phyloP scores from a whole-genome alignment of 2,888 invertebrate genomes.

The Lottia gigantea region DNA sequence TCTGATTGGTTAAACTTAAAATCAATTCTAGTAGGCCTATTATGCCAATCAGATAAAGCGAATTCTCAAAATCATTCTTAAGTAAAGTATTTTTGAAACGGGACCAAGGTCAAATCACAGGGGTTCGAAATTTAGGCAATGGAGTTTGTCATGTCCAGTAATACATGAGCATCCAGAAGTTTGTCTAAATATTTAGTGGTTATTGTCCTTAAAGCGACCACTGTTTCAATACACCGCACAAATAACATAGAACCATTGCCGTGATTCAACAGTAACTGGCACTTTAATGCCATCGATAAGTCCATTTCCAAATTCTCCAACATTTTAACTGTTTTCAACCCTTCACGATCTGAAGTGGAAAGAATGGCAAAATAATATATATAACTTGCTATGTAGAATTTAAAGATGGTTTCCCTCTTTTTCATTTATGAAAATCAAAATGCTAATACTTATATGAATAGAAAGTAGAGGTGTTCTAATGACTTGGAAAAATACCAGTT shows the following conservation, averaged over 20 bases:
- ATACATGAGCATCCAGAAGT: conserved; percentile 52
- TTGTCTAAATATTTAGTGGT: conserved; percentile 48
- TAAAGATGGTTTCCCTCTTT: too few relatives aligned
- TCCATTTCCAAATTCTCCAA: conserved; percentile 57
- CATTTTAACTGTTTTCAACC: conserved; percentile 34
- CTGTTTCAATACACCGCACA: conserved; percentile 47
- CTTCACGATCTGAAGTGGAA: conserved; percentile 45
- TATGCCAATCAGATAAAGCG: too few relatives aligned
- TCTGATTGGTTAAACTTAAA: too few relatives aligned
- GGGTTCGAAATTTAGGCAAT: too few relatives aligned
- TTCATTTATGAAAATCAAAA: too few relatives aligned
- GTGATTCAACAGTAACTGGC: conserved; percentile 59
- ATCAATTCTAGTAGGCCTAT: too few relatives aligned
- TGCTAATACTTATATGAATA: too few relatives aligned
- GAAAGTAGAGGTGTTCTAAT: too few relatives aligned
- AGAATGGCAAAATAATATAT: background rate
- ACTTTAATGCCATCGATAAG: conserved; percentile 54
- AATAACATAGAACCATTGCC: conserved; percentile 46
- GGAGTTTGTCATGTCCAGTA: conserved; percentile 31
- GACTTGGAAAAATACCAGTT: too few relatives aligned
- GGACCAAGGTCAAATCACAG: too few relatives aligned
- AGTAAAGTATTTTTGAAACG: too few relatives aligned
- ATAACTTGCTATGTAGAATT: background rate
- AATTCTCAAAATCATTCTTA: too few relatives aligned
- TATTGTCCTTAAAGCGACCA: conserved; percentile 49